Conservation (phyloP, 2,797 vertebrate species). For the Mycteria americana region DNA sequence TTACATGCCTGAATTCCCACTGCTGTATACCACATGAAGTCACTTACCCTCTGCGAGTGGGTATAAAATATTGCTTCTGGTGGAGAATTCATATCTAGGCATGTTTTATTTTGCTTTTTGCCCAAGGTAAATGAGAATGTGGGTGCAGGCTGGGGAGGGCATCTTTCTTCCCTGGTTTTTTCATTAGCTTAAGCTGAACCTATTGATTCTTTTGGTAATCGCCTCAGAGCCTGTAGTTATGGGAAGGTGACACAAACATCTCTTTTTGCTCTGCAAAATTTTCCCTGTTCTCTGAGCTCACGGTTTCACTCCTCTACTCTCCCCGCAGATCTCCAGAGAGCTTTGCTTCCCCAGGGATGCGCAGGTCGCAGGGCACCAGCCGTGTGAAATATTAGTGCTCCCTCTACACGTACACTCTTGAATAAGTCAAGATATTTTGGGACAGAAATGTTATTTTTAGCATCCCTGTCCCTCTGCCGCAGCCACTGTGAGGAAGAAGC, state of each 20-base stretch:
- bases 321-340: background rate
- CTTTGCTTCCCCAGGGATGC: background rate
- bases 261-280: background rate
- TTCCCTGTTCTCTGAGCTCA: background rate
- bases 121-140: slow-evolving; percentile 19
- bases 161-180: background rate
- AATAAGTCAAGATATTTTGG: background rate
- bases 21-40: slow-evolving; percentile 21
- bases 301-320: background rate
- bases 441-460: slow-evolving; percentile 11
- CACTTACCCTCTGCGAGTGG: background rate
- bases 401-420: background rate
- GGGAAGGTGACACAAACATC: background rate
- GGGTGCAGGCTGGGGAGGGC: background rate
- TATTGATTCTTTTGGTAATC: background rate
- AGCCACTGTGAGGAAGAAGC: background rate
- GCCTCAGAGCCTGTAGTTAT: background rate
- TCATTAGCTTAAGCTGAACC: slow-evolving; percentile 3
- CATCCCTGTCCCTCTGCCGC: background rate
- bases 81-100: slow-evolving; percentile 15
- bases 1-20: slow-evolving; percentile 50
- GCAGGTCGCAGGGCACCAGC: background rate
- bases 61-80: slow-evolving; percentile 21
- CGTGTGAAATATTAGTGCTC: background rate
- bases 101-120: slow-evolving; percentile 14